phyloP scores from a whole-genome alignment of 2,888 invertebrate species.

The Melinopterus prodromus region DNA sequence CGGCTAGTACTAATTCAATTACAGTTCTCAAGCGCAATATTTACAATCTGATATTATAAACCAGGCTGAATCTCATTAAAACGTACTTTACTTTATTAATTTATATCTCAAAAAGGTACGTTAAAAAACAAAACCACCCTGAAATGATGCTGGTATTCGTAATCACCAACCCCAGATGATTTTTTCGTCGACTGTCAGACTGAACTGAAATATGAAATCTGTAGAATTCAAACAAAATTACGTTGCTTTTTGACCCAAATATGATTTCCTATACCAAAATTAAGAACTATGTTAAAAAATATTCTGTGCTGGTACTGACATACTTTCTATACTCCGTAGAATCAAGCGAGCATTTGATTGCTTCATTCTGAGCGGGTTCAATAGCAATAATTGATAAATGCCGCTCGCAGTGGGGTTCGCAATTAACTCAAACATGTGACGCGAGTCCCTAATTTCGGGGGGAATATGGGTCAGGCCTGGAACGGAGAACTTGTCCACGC shows the following conservation, averaged over 20 bases:
- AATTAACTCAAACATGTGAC: background rate
- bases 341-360: background rate
- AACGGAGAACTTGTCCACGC: background rate
- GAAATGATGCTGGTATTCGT: no score
- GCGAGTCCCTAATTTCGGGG: background rate
- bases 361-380: background rate
- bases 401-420: background rate
- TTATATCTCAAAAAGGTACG: no score
- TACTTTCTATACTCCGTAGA: background rate
- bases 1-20: slow-evolving; percentile 24
- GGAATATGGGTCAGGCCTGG: background rate
- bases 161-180: no score
- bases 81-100: background rate
- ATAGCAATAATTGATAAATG: background rate
- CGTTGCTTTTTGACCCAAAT: no score
- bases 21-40: slow-evolving; percentile 32
- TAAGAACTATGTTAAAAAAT: background rate
- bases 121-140: no score
- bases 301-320: background rate
- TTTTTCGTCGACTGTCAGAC: no score
- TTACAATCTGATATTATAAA: slow-evolving; percentile 27
- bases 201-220: no score
- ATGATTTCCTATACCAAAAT: background rate
- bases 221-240: no score
- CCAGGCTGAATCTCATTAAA: background rate